Evolutionary conservation across 2,888 invertebrate genomes (phyloP), one percentile per base, ranked within the genome.

Genomic region (Xestia rhomboidea): DNA sequence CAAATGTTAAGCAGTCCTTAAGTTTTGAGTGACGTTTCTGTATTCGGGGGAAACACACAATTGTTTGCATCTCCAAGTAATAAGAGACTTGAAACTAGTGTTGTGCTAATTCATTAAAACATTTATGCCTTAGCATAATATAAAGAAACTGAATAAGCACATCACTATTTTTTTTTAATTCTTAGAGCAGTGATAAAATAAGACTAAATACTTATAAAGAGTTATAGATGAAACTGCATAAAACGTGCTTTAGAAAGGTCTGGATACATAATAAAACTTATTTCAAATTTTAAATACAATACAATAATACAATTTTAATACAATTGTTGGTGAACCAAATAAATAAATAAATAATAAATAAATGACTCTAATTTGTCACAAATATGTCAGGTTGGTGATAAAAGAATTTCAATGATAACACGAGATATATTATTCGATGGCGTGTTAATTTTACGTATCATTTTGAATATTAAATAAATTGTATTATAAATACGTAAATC

Each of bases 401-500:
- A 34, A 64, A 38, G 5, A 82, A 69, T 67, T 69, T 54, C 18
- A 84, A 60, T 64, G 44, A 68, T 24, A 63, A 44, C 46, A 69
- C 24, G 54, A 75, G 57, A 54, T 82, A 44, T 21, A 49, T 49
- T 78, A 74, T 83, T 78, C 83, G 74, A 82, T 75, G 72, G 71
- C 62, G 30, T 46, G 54, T 75, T 41, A 54, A 64, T 60, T 71
- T 69, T 77, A 77, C 63, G 60, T 82, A 77, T 74, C n/a, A 63
- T 62, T 62, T 72, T 46, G 46, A 78, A 83, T 72, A 68, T 71
- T 68, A 73, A 86, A 76, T 67, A 27, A 80, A 70, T 60, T 46
- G 46, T 69, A 71, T 64, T 46, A 76, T 78, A 75, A 76, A 85
- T 85, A 87, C 30, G 54, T 84, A 86, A 76, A 83, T 78, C 63